These are phyloP conservation scores for Microcebus griseorufus DNA, from an alignment of 2,113 vertebrate species.

Conservation along the genomic window DNA sequence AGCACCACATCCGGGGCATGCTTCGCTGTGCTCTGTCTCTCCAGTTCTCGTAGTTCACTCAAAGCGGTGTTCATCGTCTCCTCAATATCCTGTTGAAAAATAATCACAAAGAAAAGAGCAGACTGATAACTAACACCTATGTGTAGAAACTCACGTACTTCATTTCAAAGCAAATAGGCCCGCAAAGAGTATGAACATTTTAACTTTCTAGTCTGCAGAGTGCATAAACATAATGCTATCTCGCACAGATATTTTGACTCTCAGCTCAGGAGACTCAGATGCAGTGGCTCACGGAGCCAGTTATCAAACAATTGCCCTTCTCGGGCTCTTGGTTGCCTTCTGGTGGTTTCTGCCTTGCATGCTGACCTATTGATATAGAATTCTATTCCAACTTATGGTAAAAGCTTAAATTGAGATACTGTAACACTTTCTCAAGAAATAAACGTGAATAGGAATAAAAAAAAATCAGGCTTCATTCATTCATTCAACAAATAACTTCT, in stretches of 20 bases:
- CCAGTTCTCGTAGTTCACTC: conserved; percentile 97
- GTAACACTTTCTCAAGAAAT: background rate
- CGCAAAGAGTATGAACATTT: background rate
- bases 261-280: background rate
- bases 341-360: background rate
- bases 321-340: background rate
- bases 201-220: background rate
- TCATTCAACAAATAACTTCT: background rate
- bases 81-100: conserved; percentile 93
- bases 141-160: background rate
- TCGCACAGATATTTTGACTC: background rate
- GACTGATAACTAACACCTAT: background rate
- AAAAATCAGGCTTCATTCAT: background rate
- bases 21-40: conserved; percentile 96
- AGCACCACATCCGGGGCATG: conserved; percentile 97
- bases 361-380: background rate
- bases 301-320: background rate
- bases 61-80: conserved; percentile 99
- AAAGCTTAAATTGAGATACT: background rate
- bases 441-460: background rate
- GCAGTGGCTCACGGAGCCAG: background rate
- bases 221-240: too few species aligned
- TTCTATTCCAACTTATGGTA: background rate
- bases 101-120: conserved; percentile 49
- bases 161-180: background rate